Evolutionary conservation across 1,140 invertebrate genomes (phyloP), one percentile per base, ranked within the genome.

Genomic region (Zeugodacus cucurbitae): DNA sequence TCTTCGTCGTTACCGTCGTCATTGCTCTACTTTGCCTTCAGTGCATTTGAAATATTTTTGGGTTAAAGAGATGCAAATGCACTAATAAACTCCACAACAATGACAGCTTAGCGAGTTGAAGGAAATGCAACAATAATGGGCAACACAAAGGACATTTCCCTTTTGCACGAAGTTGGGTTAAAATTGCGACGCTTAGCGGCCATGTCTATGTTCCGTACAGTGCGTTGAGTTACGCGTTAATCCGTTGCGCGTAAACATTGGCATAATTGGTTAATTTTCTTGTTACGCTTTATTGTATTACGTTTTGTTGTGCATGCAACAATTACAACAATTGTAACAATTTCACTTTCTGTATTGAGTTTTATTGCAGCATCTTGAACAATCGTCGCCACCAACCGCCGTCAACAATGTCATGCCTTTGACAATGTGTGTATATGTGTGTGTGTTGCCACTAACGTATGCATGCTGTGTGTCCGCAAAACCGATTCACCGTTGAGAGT

Each of bases 301-400:
- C 41, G 10, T n/a, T 44, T 1, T 78, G 41, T 44, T 44, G 41
- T 44, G 8, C 8, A 82, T 82, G 41, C 74, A 54, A 82, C 74
- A 78, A 78, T n/a, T 78, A 44, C 70, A 41, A 78, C 70, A 78
- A 78, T 78, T 78, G 41, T 37, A 78, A 37, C 74, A 82, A 82
- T 82, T 82, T 82, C 74, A 82, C 74, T 82, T 82, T 82, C 74
- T 44, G 74, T 82, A 54, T 82, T 82, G 41, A 82, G 74, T 54
- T 82, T 82, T 82, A 82, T 82, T 82, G 74, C 74, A 26, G 74
- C 74, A 82, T 82, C 74, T 82, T 82, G 74, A 82, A 82, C 74
- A 82, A 82, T 82, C 74, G 17, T 0, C 41, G 74, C 74, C 74
- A 82, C 74, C 74, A 82, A 82, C 74, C 74, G 41, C 74, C 41